phyloP scores from a whole-genome alignment of 2,797 vertebrate species.

The Lithobates sylvaticus region DNA sequence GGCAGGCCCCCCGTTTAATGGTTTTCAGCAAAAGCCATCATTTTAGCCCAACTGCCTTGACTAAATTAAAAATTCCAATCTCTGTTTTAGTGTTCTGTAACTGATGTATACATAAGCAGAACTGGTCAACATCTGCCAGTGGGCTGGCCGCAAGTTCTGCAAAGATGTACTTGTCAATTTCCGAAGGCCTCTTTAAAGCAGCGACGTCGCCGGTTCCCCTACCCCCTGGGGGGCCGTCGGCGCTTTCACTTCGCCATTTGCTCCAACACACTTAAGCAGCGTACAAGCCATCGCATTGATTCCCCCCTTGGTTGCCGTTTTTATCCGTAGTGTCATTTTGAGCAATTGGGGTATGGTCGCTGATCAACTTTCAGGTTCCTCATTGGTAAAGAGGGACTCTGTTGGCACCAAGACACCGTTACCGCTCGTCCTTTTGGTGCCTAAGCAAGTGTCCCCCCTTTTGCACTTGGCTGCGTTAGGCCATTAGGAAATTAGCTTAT shows the following conservation, averaged over 20 bases:
- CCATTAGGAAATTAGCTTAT: slow-evolving; percentile 85
- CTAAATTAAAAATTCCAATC: slow-evolving; percentile 88
- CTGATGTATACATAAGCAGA: slow-evolving; percentile 85
- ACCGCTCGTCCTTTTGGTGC: slow-evolving; percentile 82
- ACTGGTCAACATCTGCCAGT: slow-evolving; percentile 92
- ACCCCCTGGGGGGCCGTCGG: slow-evolving; percentile 79
- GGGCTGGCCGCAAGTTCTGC: slow-evolving; percentile 84
- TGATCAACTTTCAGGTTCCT: slow-evolving; percentile 88
- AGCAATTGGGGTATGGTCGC: slow-evolving; percentile 89
- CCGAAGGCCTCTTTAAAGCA: slow-evolving; percentile 89
- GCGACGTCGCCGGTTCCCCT: slow-evolving; percentile 77
- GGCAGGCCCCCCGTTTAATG: slow-evolving; percentile 84
- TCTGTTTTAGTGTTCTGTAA: slow-evolving; percentile 85
- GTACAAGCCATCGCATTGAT: slow-evolving; percentile 86
- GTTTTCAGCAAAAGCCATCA: slow-evolving; percentile 84
- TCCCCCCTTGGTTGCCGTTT: slow-evolving; percentile 95
- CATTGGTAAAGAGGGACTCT: slow-evolving; percentile 84
- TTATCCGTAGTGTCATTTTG: slow-evolving; percentile 90
- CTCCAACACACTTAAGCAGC: slow-evolving; percentile 87
- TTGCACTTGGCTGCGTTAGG: slow-evolving; percentile 86
- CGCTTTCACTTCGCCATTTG: slow-evolving; percentile 85
- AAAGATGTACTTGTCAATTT: slow-evolving; percentile 84
- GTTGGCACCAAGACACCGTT: slow-evolving; percentile 82
- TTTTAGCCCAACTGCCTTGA: slow-evolving; percentile 87
- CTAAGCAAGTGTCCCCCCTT: slow-evolving; percentile 81